Percentiles rank a stretch among this genome's conserved stretches.
Conservation (phyloP, 1,140 invertebrate genomes). For the Drosophila parvula region DNA sequence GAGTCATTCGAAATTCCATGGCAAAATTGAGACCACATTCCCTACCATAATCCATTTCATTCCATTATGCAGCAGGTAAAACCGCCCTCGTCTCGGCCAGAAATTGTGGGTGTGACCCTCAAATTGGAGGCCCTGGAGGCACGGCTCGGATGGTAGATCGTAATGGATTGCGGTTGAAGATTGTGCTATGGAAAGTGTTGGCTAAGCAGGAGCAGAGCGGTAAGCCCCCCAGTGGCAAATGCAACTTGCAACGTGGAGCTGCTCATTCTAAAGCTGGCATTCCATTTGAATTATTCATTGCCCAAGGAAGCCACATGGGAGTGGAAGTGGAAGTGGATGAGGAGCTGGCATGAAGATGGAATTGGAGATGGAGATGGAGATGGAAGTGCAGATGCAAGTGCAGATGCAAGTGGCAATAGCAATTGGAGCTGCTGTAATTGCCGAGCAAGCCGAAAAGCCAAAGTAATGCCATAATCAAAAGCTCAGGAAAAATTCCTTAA, state of each 20-base stretch:
- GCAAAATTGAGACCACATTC: slow-evolving; percentile 18
- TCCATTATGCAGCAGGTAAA: slow-evolving; percentile 26
- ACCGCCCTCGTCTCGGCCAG: slow-evolving; percentile 13
- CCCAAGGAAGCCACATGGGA: slow-evolving; percentile 35
- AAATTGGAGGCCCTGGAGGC: neutral
- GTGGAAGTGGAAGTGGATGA: neutral
- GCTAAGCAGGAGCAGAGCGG: slow-evolving; percentile 19
- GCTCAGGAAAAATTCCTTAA: neutral
- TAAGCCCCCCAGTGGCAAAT: too few relatives aligned
- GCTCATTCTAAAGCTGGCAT: slow-evolving; percentile 33
- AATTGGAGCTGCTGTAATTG: slow-evolving; percentile 46
- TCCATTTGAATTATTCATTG: slow-evolving; percentile 47
- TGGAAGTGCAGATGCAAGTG: neutral
- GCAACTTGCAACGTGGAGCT: slow-evolving; percentile 8
- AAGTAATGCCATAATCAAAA: slow-evolving; percentile 18
- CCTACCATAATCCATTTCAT: neutral
- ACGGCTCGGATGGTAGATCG: slow-evolving; percentile 13
- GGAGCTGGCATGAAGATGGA: neutral
- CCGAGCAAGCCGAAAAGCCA: slow-evolving; percentile 17
- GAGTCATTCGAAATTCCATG: slow-evolving; percentile 22
- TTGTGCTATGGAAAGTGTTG: slow-evolving; percentile 25
- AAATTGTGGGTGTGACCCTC: slow-evolving; percentile 41
- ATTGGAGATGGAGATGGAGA: too few relatives aligned
- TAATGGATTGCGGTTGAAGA: slow-evolving; percentile 41
- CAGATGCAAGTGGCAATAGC: slow-evolving; percentile 18